Conservation (phyloP, 2,797 vertebrate genomes). For the Phalanger gymnotis region DNA sequence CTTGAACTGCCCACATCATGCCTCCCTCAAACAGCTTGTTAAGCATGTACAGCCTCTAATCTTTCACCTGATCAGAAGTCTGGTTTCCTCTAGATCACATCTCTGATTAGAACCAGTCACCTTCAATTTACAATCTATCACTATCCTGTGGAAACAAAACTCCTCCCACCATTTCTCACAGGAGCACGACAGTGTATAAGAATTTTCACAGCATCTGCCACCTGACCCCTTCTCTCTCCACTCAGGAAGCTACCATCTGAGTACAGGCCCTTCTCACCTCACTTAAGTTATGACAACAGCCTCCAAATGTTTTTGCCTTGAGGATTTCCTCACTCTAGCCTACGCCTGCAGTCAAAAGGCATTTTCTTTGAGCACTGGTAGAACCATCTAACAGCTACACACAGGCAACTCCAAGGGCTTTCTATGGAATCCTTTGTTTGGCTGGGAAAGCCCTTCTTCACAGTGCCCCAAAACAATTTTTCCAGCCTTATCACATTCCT, state of each 20-base stretch:
- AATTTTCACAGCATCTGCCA: background rate
- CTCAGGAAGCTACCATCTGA: background rate
- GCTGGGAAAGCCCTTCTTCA: background rate
- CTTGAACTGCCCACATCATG: no score
- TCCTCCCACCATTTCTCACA: no score
- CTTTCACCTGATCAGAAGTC: no score
- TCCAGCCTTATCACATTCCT: background rate
- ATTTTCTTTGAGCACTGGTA: background rate
- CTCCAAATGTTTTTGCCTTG: background rate
- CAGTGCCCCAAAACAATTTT: background rate
- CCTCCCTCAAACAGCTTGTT: no score
- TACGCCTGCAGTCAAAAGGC: background rate
- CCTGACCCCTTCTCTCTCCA: no score
- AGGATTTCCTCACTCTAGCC: background rate
- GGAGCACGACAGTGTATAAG: constrained; percentile 6
- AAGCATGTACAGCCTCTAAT: no score
- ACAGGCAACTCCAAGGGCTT: background rate
- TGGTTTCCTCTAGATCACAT: no score
- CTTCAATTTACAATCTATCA: no score
- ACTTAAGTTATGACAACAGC: background rate
- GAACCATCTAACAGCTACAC: background rate
- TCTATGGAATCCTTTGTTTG: background rate
- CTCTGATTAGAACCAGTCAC: no score
- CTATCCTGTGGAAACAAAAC: no score
- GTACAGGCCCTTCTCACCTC: background rate